These are phyloP conservation scores for Dasyurus viverrinus DNA, from an alignment of 2,113 vertebrate species.

Conservation along the genomic window DNA sequence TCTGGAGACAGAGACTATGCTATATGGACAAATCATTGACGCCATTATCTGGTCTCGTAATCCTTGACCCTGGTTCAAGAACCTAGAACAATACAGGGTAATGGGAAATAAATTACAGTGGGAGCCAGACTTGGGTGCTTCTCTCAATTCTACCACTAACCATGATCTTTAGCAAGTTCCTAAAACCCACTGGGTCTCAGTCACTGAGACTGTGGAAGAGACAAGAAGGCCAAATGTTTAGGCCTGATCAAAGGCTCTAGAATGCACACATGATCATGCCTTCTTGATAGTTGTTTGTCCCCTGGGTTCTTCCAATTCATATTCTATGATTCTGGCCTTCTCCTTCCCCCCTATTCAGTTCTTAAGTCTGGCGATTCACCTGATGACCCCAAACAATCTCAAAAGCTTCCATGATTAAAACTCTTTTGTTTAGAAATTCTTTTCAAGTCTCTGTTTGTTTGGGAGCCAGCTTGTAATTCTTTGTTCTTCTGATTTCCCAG, in stretches of 20 bases:
- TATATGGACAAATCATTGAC: background rate
- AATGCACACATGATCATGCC: background rate
- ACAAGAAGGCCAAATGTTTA: background rate
- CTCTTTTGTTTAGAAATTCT: background rate
- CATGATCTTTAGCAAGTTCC: background rate
- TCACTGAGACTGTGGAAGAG: background rate
- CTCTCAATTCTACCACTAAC: background rate
- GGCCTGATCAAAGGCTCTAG: background rate
- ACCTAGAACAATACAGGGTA: background rate
- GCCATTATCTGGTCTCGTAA: background rate
- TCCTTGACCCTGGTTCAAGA: background rate
- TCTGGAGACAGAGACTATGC: too few species aligned
- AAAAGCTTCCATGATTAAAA: background rate
- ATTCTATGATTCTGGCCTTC: background rate
- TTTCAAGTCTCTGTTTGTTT: background rate
- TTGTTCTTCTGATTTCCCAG: background rate
- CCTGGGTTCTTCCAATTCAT: background rate
- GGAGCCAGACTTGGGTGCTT: background rate
- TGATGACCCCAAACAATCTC: background rate
- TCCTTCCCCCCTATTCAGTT: background rate
- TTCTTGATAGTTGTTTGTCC: background rate
- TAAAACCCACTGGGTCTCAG: background rate
- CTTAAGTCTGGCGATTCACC: constrained; percentile 19
- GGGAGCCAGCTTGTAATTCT: background rate
- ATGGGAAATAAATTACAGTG: background rate